Evolutionary conservation across 2,888 invertebrate genomes (phyloP), one percentile per base, ranked within the genome.

Genomic region (Sarcophaga subvicina): DNA sequence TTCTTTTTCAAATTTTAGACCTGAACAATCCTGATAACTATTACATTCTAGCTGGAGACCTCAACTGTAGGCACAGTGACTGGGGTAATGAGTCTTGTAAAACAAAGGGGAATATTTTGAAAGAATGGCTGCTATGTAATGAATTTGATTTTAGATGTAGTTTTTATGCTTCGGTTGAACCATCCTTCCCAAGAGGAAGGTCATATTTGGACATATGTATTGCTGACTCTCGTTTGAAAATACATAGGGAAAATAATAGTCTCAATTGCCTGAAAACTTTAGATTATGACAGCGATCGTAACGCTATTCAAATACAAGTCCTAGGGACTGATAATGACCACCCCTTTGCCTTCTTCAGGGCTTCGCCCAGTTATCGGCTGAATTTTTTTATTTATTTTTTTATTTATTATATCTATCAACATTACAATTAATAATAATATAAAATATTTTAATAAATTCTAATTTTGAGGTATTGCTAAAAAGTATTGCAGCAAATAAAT

Each of bases 251-350:
- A 22, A 69, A 49, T 14, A 69, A 69, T 22, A 69, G 47, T 47
- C 47, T 10, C 12, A 70, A 70, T 37, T 70, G 69, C 22, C 22
- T 70, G 22, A 25, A 49, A 11, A 54, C 70, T 2, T 17, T 70
- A 17, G 70, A 70, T 17, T 70, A 70, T 27, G 70, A 70, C 10
- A 59, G 70, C 5, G 59, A 70, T 25, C 69, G 47, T 14, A 69
- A 10, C 0, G 69, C 49, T 5, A 17, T 69, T 20, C 49, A 69
- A 22, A 69, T 69, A 6, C 11, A 1, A 20, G 12, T 69, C 1
- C 4, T 49, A 49, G 49, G 22, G 47, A 49, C 47, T 22, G 49
- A 20, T 22, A 49, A 49, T 20, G 49, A 69, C 12, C 10, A 69
- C 22, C 22, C 22, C 69, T 22, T 69, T 12, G 47, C 47, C 11